Evolutionary conservation across 2,797 vertebrate species (phyloP), one percentile per base, ranked within the genome.

Genomic region (Enteromius mattozi): DNA sequence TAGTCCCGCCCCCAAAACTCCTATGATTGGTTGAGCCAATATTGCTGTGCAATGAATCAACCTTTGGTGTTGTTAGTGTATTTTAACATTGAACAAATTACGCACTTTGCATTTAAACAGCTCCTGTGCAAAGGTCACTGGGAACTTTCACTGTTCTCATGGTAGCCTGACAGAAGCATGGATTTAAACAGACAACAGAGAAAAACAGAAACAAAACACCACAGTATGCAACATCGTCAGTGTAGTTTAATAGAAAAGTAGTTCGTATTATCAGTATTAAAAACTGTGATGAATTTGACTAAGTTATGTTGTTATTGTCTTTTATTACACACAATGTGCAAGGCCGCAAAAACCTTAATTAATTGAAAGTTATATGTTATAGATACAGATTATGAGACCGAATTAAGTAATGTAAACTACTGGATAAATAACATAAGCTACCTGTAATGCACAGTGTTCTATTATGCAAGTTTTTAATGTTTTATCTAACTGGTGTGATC

Each of bases 101-200:
- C 4, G 9, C 54, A 61, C n/a, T 19, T 47, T n/a, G 1, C 42
- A 8, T 45, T 71, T 77, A 17, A 16, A 56, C 49, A 42, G n/a
- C 35, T 33, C 16, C 21, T 69, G 81, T 76, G 24, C 68, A 61
- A 85, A 80, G 69, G 56, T 80, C 30, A 37, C 13, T 45, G 35
- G 8, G 85, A 54, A 59, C 68, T 59, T 75, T 83, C n/a, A 3
- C 27, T 63, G 78, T 74, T 85, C 85, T 88, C 80, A 66, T 71
- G 61, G 84, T 80, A 85, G 33, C 27, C 35, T 82, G 45, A 66
- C 68, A 65, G 42, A 63, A 54, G 35, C 35, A 56, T 16, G 19
- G 24, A 37, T n/a, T 47, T 42, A 84, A 49, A 54, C 47, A 14
- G 8, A 78, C 45, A 76, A 77, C 40, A 35, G 8, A 45, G 24